A percentile compares a stretch with the other conserved stretches of the same genome.
phyloP scores from a whole-genome alignment of 1,140 invertebrate genomes.

The Nylanderia fulva region DNA sequence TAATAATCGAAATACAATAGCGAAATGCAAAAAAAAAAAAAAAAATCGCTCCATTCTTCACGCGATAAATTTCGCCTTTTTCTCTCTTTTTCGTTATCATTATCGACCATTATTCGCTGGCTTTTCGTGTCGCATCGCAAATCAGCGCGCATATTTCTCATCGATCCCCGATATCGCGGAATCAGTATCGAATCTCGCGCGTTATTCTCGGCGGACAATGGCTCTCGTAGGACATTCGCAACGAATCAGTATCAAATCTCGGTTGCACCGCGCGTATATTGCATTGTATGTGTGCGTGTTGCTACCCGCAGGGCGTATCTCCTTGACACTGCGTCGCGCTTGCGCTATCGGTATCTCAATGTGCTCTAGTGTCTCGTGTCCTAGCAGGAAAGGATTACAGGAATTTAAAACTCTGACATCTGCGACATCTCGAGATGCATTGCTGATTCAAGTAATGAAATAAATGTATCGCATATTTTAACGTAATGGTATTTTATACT shows the following conservation, averaged over 20 bases:
- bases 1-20: constrained; percentile 6
- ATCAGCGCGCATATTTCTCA: constrained; percentile 71
- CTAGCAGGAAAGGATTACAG: constrained; percentile 70
- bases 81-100: constrained; percentile 43
- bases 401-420: constrained; percentile 68
- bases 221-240: constrained; percentile 67
- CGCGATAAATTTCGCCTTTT: constrained; percentile 47
- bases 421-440: constrained; percentile 28
- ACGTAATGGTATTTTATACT: background rate
- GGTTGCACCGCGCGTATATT: background rate
- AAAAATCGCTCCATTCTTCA: constrained; percentile 24
- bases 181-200: constrained; percentile 71
- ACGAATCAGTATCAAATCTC: constrained; percentile 63
- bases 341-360: constrained; percentile 70
- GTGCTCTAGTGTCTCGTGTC: constrained; percentile 58
- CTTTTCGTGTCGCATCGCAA: constrained; percentile 66
- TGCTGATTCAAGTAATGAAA: background rate
- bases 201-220: constrained; percentile 71
- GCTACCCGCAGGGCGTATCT: constrained; percentile 65
- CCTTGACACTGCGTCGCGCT: constrained; percentile 64
- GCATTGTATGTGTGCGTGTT: constrained; percentile 13
- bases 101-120: constrained; percentile 68
- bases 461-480: background rate
- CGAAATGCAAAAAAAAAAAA: constrained; percentile 11
- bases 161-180: constrained; percentile 68